Conservation (phyloP, 2,113 vertebrate species). For the Poecile atricapillus region DNA sequence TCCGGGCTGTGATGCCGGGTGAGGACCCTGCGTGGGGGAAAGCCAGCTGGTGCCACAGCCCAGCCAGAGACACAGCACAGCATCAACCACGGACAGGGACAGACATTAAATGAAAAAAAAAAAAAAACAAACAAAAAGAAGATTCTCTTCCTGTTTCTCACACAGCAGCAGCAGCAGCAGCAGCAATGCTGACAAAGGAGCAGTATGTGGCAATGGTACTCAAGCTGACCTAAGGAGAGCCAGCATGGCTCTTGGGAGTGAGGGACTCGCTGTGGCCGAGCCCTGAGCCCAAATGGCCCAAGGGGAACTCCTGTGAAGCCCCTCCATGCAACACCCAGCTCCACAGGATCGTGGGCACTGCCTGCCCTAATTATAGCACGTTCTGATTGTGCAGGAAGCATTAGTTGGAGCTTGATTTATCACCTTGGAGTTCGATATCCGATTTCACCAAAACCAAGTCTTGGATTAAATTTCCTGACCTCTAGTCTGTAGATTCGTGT, state of each 20-base stretch:
- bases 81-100: not conserved
- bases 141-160: not conserved
- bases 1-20: rapidly evolving
- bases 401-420: not conserved
- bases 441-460: not conserved
- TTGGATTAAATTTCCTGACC: not conserved
- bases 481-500: not conserved
- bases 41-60: not conserved
- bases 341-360: rapidly evolving
- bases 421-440: rapidly evolving
- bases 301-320: rapidly evolving
- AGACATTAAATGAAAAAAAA: not conserved
- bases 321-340: rapidly evolving
- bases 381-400: too few species aligned
- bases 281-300: rapidly evolving
- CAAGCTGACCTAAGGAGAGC: not conserved
- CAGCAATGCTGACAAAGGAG: not conserved
- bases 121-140: too few species aligned
- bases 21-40: rapidly evolving
- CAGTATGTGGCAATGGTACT: too few species aligned
- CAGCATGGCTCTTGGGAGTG: rapidly evolving
- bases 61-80: not conserved
- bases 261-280: not conserved
- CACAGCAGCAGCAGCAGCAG: not conserved
- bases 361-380: rapidly evolving